These are phyloP conservation scores for Sula dactylatra DNA, from an alignment of 2,113 vertebrate genomes.

Conservation along the genomic window DNA sequence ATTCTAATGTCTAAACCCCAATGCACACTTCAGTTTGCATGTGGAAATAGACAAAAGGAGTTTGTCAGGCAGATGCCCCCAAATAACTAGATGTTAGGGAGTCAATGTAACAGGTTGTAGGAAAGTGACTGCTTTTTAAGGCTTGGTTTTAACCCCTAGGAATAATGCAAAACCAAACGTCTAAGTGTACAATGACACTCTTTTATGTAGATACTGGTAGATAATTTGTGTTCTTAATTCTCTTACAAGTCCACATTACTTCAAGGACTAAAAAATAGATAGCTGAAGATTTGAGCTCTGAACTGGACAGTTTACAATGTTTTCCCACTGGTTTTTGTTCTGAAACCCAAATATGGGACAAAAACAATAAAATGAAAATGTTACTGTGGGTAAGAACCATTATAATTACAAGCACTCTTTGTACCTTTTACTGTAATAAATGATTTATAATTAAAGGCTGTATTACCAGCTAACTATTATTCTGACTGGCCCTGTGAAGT, in stretches of 20 bases:
- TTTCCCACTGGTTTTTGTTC: background rate
- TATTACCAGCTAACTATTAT: slow-evolving; percentile 24
- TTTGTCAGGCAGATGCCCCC: slow-evolving; percentile 57
- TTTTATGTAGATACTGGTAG: background rate
- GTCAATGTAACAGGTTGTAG: slow-evolving; percentile 46
- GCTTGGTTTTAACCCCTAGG: slow-evolving; percentile 29
- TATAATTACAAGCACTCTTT: background rate
- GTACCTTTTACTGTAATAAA: background rate
- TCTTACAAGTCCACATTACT: background rate
- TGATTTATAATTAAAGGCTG: slow-evolving; percentile 33
- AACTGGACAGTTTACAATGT: background rate
- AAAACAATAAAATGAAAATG: background rate
- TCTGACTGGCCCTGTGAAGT: slow-evolving; percentile 31
- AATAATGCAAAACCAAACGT: slow-evolving; percentile 15
- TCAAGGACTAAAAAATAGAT: background rate
- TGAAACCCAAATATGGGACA: background rate
- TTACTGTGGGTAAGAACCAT: background rate
- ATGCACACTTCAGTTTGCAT: slow-evolving; percentile 46
- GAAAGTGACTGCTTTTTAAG: slow-evolving; percentile 39
- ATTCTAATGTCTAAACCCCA: slow-evolving; percentile 52
- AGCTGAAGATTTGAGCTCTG: background rate
- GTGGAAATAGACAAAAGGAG: slow-evolving; percentile 51
- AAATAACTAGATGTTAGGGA: slow-evolving; percentile 63
- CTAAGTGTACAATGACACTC: background rate
- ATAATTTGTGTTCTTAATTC: slow-evolving; percentile 16